A percentile compares a stretch with the other conserved stretches of the same genome.
Evolutionary conservation across 2,797 vertebrate genomes (phyloP).

Genomic region (Lemur catta): DNA sequence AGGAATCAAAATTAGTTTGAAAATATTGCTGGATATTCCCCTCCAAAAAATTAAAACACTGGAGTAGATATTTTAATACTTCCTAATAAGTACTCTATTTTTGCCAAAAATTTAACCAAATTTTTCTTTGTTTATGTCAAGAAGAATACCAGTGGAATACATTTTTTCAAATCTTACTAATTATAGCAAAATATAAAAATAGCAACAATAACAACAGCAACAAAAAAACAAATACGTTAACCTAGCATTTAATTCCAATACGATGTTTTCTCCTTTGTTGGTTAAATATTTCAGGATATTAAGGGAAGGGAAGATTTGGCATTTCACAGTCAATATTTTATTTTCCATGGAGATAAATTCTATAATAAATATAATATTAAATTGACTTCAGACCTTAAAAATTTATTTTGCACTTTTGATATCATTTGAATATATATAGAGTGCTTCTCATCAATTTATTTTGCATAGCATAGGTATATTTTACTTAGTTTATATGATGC

Average conservation of each 20-base stretch:
- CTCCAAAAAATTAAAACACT: background rate
- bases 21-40: background rate
- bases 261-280: background rate
- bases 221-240: background rate
- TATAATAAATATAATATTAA: background rate
- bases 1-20: background rate
- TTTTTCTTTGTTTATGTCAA: background rate
- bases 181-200: background rate
- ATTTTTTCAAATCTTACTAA: background rate
- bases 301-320: background rate
- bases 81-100: background rate
- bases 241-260: background rate
- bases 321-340: constrained; percentile 6
- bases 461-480: background rate
- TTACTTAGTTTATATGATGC: background rate
- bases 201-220: background rate
- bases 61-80: fast-evolving
- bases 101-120: background rate
- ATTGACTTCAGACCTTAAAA: background rate
- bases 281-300: background rate
- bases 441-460: background rate
- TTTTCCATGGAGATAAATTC: background rate
- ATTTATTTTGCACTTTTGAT: background rate
- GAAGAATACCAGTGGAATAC: background rate
- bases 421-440: background rate